These are phyloP conservation scores for Caenorhabditis sp. DNA, from an alignment of 2,888 invertebrate genomes.

Conservation along the genomic window DNA sequence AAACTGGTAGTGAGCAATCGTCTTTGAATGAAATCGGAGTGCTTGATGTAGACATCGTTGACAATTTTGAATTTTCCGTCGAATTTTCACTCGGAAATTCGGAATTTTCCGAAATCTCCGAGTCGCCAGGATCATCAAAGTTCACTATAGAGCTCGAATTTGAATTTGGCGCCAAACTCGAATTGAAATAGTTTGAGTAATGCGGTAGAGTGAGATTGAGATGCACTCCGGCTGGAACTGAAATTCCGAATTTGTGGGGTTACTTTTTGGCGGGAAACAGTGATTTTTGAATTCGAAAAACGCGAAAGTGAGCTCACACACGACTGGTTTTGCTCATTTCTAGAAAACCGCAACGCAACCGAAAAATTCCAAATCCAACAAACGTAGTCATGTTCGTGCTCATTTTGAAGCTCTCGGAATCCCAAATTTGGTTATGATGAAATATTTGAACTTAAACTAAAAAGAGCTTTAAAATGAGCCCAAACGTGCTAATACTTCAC, in stretches of 20 bases:
- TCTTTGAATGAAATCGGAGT: neutral
- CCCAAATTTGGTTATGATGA: neutral
- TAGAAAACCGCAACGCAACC: neutral
- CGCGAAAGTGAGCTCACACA: neutral
- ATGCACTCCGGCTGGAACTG: neutral
- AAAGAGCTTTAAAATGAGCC: too few relatives aligned
- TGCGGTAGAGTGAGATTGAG: neutral
- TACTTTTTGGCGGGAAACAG: neutral
- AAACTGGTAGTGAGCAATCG: neutral
- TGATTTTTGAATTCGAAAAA: neutral
- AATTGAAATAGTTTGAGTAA: neutral
- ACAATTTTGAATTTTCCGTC: too few relatives aligned
- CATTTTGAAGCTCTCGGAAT: neutral
- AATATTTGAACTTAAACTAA: too few relatives aligned
- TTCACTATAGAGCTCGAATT: neutral
- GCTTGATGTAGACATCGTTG: too few relatives aligned
- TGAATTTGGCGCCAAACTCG: too few relatives aligned
- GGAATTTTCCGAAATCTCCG: neutral
- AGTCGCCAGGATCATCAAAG: neutral
- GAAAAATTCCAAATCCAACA: neutral
- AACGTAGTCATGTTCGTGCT: neutral
- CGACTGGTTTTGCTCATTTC: neutral
- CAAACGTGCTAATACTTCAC: too few relatives aligned
- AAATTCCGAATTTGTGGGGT: neutral
- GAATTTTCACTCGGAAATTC: neutral